Evolutionary conservation across 2,888 invertebrate species (phyloP), one percentile per base, ranked within the genome.

Genomic region (Hetaerina titia): DNA sequence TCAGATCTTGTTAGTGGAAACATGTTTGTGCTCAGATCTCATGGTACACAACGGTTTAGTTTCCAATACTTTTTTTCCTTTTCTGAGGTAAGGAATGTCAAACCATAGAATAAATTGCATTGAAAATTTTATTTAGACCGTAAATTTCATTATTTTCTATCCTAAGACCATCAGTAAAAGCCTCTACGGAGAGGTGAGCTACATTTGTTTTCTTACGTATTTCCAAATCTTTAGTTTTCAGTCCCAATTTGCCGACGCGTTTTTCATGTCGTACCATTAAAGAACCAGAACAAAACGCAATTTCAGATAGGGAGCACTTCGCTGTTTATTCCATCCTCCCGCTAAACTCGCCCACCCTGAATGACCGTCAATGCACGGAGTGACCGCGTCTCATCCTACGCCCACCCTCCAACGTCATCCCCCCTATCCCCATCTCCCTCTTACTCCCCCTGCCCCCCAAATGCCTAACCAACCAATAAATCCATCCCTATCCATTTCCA

Each of bases 281-380:
- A 81, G 81, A 81, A 81, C 31, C 31, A 22, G 11, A 81, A 81
- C 6, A 81, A 81, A 81, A 81, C 25, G 31, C 6, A 31, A 11
- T 22, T 31, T 11, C 81, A 31, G 25, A 45, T 13, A 9, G 81
- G 25, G 81, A 15, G 25, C 31, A 25, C 25, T 31, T 81, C 11
- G 45, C 45, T 45, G 45, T 45, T 45, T 45, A 31, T 31, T 81
- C 81, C 81, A 13, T 15, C 31, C 81, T 17, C 45, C 45, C 45
- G 45, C 45, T 45, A 1, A 45, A 45, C 45, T 45, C 45, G 45
- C 45, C 45, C 31, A 81, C 31, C 81, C 81, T 81, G 81, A 31
- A 81, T 31, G 81, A 81, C 31, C 81, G n/a, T 31, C 81, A 81
- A 81, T 81, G 81, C 81, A 81, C 31, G 81, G 81, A 31, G 31